phyloP scores from a whole-genome alignment of 92 coral and sea anemone genomes.

The Montipora capitata region DNA sequence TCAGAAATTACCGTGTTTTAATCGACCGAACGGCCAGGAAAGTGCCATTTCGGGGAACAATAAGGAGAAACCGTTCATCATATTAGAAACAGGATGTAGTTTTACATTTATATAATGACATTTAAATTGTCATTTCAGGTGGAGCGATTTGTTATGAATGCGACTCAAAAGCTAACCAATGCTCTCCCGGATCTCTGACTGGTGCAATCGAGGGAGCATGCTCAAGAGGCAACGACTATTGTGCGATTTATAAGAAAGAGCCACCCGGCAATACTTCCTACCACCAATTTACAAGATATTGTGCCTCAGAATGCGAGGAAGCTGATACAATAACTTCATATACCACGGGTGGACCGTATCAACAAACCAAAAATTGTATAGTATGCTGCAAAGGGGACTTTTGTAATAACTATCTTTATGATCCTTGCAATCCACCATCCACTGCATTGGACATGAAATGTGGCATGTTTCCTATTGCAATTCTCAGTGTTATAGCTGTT shows the following conservation, averaged over 20 bases:
- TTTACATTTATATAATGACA: too few relatives aligned
- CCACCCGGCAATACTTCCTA: constrained; percentile 22
- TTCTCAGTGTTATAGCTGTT: constrained; percentile 14
- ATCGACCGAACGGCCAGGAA: too few relatives aligned
- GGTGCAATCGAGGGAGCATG: neutral
- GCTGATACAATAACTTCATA: neutral
- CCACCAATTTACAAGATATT: constrained; percentile 39
- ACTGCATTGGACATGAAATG: neutral
- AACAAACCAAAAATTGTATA: constrained; percentile 47
- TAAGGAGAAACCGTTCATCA: too few relatives aligned
- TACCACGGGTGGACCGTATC: neutral
- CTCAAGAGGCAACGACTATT: neutral
- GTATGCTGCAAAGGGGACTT: constrained; percentile 57
- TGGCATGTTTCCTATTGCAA: neutral
- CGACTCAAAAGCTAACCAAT: neutral
- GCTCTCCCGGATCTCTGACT: constrained; percentile 17
- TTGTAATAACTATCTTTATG: constrained; percentile 56
- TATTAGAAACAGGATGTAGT: neutral
- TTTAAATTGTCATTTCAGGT: constrained; percentile 2
- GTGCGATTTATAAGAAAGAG: constrained; percentile 29
- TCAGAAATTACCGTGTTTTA: too few relatives aligned
- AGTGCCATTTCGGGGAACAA: too few relatives aligned
- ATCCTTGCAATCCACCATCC: constrained; percentile 60
- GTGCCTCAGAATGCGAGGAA: constrained; percentile 10
- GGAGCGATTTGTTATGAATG: constrained; percentile 36